Evolutionary conservation across 1,140 invertebrate species (phyloP).

Genomic region (Sipha flava): DNA sequence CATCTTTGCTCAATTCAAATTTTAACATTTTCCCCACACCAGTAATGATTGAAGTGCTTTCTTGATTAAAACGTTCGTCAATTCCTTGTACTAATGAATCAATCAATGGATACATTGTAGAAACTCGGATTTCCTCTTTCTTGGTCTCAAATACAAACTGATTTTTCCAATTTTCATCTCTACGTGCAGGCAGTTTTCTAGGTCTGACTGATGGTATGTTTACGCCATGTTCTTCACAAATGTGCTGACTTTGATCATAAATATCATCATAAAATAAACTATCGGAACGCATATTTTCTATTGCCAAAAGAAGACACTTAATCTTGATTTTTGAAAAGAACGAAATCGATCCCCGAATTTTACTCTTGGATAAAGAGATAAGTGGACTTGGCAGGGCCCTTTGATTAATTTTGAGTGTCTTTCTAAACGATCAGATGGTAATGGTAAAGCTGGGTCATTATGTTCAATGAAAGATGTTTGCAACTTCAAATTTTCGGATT

Average conservation of each 20-base stretch:
- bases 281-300: constrained; percentile 17
- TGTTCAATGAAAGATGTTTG: no score
- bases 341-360: no score
- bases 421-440: no score
- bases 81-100: background rate
- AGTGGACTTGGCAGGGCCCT: no score
- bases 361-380: no score
- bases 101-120: constrained; percentile 27
- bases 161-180: background rate
- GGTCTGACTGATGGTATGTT: constrained; percentile 30
- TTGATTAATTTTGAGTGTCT: no score
- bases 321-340: no score
- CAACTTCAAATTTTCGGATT: no score
- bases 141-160: background rate
- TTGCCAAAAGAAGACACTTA: constrained; percentile 28
- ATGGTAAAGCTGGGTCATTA: no score
- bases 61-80: background rate
- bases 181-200: background rate
- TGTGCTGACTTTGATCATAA: background rate
- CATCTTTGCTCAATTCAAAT: background rate
- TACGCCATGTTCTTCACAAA: constrained; percentile 7
- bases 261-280: constrained; percentile 27
- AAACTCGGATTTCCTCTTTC: constrained; percentile 1
- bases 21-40: background rate
- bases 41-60: background rate